Percentiles rank a stretch among this genome's conserved stretches.
These are phyloP conservation scores for Latrodectus geometricus DNA, from an alignment of 1,140 invertebrate genomes.

Conservation along the genomic window DNA sequence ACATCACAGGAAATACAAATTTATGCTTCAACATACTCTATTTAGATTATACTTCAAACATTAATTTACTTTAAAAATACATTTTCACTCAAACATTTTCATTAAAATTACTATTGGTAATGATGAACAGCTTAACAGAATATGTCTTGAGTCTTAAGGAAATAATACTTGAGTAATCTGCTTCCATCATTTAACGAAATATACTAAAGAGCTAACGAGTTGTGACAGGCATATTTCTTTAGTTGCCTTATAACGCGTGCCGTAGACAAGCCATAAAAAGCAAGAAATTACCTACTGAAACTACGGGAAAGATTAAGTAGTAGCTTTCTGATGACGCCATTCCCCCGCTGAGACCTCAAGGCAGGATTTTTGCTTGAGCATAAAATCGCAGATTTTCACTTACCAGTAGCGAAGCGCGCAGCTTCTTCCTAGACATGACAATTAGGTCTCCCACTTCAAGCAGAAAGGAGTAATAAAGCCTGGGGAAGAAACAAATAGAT, in stretches of 20 bases:
- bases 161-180: no score
- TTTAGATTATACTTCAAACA: no score
- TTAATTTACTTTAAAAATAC: no score
- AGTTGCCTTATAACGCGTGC: background rate
- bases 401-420: background rate
- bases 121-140: no score
- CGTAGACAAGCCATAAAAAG: constrained; percentile 11
- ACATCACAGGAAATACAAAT: no score
- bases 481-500: constrained; percentile 19
- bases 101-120: no score
- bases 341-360: background rate
- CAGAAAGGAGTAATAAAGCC: constrained; percentile 31
- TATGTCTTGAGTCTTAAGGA: no score
- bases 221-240: no score
- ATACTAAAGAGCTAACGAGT: no score
- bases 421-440: constrained; percentile 26
- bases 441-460: constrained; percentile 31
- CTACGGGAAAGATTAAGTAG: background rate
- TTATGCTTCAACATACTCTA: no score
- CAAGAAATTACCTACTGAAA: background rate
- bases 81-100: no score
- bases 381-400: constrained; percentile 14
- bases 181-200: no score
- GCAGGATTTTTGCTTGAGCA: constrained; percentile 25
- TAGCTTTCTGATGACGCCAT: constrained; percentile 1